phyloP scores from a whole-genome alignment of 2,113 vertebrate species.

The Periophthalmodon schlosseri region DNA sequence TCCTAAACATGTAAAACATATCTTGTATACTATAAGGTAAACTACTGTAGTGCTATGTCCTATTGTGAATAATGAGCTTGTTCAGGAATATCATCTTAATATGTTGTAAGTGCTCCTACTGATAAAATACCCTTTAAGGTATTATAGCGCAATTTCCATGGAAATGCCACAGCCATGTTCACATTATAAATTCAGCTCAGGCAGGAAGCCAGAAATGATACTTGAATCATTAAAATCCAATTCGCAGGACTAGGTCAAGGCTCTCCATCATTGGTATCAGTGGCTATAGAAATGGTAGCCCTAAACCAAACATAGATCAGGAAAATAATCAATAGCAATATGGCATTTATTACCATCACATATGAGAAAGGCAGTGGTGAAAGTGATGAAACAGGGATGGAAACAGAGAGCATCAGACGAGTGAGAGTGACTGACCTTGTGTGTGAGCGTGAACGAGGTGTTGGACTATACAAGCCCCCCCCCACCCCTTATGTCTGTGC shows the following conservation, averaged over 20 bases:
- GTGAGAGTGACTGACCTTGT: constrained; percentile 40
- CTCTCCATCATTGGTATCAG: constrained; percentile 51
- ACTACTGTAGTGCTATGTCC: not conserved
- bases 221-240: constrained; percentile 66
- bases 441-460: constrained; percentile 14
- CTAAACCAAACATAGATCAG: constrained; percentile 57
- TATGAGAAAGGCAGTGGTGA: constrained; percentile 47
- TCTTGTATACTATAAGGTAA: not conserved
- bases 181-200: constrained; percentile 26
- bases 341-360: constrained; percentile 55
- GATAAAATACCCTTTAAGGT: constrained; percentile 14
- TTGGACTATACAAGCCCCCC: constrained; percentile 42
- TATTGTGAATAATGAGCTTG: not conserved
- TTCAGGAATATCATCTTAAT: not conserved
- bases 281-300: constrained; percentile 17
- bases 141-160: not conserved
- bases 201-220: constrained; percentile 44
- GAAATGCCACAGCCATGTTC: constrained; percentile 11
- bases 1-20: not conserved
- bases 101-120: not conserved
- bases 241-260: constrained; percentile 35
- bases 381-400: constrained; percentile 29
- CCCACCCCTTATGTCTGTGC: constrained; percentile 47
- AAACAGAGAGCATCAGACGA: constrained; percentile 9
- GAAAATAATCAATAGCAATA: constrained; percentile 62